Evolutionary conservation across 1,140 invertebrate genomes (phyloP).

Genomic region (Zaprionus vittiger): DNA sequence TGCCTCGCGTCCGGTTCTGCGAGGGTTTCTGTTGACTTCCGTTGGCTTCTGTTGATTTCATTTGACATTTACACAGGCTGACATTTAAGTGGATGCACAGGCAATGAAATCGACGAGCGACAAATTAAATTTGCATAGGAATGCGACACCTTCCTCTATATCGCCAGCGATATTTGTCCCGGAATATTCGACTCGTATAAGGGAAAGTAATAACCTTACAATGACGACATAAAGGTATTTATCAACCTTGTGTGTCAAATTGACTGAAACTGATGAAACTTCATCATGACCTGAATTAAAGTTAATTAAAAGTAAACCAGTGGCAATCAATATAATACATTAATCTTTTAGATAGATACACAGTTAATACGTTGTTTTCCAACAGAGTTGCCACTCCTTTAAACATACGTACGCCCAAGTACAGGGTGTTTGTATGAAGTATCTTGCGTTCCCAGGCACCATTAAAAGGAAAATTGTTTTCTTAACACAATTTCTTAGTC

Average conservation of each 20-base stretch:
- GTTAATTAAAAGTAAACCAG: no score
- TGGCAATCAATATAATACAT: no score
- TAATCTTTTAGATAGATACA: no score
- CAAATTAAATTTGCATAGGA: slow-evolving; percentile 33
- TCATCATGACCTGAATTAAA: no score
- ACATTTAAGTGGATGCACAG: slow-evolving; percentile 22
- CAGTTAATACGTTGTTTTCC: background rate
- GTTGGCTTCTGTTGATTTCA: slow-evolving; percentile 32
- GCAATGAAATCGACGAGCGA: slow-evolving; percentile 31
- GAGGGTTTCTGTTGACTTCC: slow-evolving; percentile 24
- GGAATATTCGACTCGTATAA: background rate
- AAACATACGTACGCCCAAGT: background rate
- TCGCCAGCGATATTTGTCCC: background rate
- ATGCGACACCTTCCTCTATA: slow-evolving; percentile 23
- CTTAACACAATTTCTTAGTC: slow-evolving; percentile 7
- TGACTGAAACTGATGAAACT: no score
- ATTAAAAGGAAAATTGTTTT: background rate
- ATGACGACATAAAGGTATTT: no score
- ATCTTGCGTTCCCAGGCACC: background rate
- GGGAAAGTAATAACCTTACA: background rate
- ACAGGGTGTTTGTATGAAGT: background rate
- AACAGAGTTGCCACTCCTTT: background rate
- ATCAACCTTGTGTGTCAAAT: no score
- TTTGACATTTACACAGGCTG: slow-evolving; percentile 40
- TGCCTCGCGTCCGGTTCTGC: background rate